Conservation (phyloP, 2,797 vertebrate species). For the Argya squamiceps region DNA sequence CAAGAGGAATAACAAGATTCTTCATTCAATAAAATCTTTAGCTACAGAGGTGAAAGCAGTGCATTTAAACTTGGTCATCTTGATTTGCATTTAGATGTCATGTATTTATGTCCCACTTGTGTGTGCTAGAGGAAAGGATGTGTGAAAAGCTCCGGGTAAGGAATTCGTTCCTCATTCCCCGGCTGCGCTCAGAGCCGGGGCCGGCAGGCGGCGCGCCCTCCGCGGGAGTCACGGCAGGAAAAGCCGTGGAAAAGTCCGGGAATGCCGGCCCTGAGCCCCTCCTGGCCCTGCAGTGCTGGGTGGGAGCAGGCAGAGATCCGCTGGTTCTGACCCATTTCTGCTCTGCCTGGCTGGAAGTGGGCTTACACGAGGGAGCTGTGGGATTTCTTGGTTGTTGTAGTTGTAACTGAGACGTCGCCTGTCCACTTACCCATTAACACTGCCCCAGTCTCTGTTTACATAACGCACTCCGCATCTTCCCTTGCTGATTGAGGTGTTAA, state of each 20-base stretch:
- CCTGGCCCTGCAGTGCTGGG: fast-evolving
- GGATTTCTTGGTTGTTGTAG: not conserved
- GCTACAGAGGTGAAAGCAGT: not conserved
- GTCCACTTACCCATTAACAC: not conserved
- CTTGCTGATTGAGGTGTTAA: not conserved
- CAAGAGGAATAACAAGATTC: not conserved
- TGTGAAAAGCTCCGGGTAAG: fast-evolving
- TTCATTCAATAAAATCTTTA: not conserved
- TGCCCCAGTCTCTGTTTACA: not conserved
- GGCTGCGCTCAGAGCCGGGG: not conserved
- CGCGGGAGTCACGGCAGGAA: fast-evolving
- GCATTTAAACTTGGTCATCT: not conserved
- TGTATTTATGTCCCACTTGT: not conserved
- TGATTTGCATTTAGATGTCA: not conserved
- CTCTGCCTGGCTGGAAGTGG: not conserved
- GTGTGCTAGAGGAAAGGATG: not conserved
- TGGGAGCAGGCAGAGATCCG: not conserved
- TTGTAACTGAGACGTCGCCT: not conserved
- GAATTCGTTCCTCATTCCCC: fast-evolving
- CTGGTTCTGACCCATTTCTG: not conserved
- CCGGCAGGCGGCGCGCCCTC: not conserved
- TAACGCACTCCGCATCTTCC: not conserved
- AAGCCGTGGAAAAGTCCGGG: fast-evolving
- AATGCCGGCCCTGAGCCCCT: not conserved
- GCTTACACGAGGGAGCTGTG: not conserved